These are phyloP conservation scores for Caenorhabditis inopinata DNA, from an alignment of 1,140 invertebrate species.

Conservation along the genomic window DNA sequence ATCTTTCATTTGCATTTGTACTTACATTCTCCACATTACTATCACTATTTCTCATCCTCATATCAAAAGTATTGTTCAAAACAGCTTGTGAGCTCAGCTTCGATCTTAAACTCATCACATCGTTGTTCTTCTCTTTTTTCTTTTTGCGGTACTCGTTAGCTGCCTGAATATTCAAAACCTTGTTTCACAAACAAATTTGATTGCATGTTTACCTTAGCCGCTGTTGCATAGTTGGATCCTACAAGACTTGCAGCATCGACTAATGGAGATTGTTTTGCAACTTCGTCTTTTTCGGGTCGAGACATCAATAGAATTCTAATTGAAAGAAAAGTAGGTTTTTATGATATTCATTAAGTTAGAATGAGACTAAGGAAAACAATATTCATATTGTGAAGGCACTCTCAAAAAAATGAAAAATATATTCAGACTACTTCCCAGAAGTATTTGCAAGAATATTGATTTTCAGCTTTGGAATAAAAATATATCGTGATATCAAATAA, in stretches of 20 bases:
- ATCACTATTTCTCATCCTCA: slow-evolving; percentile 25
- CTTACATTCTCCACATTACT: slow-evolving; percentile 16
- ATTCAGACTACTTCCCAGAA: no score
- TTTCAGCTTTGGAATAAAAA: no score
- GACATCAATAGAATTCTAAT: slow-evolving; percentile 63
- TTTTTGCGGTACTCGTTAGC: slow-evolving; percentile 35
- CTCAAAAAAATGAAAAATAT: no score
- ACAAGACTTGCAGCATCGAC: slow-evolving; percentile 35
- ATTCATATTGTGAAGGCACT: no score
- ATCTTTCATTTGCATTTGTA: not conserved
- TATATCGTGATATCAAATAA: no score
- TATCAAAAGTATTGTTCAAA: slow-evolving; percentile 37
- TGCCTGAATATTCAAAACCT: slow-evolving; percentile 18
- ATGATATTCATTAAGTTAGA: no score
- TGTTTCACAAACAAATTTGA: slow-evolving; percentile 30
- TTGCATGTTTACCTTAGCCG: slow-evolving; percentile 32
- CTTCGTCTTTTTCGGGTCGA: slow-evolving; percentile 67
- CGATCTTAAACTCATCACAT: not conserved
- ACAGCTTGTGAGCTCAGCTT: slow-evolving; percentile 10
- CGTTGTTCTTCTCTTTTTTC: not conserved
- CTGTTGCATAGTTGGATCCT: slow-evolving; percentile 29
- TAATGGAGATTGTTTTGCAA: slow-evolving; percentile 35
- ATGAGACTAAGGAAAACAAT: no score
- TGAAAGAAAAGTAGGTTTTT: not conserved
- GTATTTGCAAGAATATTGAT: no score